Percentiles rank a stretch among this genome's conserved stretches.
Evolutionary conservation across 1,140 invertebrate species (phyloP).

Genomic region (Microplitis mediator): DNA sequence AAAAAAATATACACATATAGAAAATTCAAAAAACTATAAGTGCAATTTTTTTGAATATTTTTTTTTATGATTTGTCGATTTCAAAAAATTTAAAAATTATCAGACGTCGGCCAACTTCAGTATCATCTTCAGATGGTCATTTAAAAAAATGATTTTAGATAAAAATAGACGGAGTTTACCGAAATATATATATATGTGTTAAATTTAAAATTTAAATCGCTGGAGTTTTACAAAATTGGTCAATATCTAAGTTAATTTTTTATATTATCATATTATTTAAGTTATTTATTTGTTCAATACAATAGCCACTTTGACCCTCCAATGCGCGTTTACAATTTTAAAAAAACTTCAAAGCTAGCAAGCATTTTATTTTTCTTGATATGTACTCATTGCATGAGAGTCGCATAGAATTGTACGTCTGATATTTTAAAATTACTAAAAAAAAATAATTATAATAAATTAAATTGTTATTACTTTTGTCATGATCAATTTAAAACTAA

Average conservation of each 20-base stretch:
- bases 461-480: constrained; percentile 7
- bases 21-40: too few relatives aligned
- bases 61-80: too few relatives aligned
- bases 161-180: neutral
- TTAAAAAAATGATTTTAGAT: neutral
- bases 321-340: neutral
- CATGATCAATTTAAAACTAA: constrained; percentile 7
- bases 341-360: too few relatives aligned
- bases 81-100: too few relatives aligned
- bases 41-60: too few relatives aligned
- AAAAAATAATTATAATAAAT: neutral
- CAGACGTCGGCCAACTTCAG: too few relatives aligned
- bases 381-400: too few relatives aligned
- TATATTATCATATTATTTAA: neutral
- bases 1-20: too few relatives aligned
- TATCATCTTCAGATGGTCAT: too few relatives aligned
- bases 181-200: neutral
- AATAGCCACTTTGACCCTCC: neutral
- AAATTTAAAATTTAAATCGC: neutral
- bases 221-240: constrained; percentile 22
- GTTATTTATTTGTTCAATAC: neutral
- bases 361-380: too few relatives aligned
- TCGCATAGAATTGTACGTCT: too few relatives aligned
- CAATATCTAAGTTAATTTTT: constrained; percentile 10
- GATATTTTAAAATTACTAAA: too few relatives aligned